Percentiles rank a stretch among this genome's conserved stretches.
These are phyloP conservation scores for Pterocles burchelli DNA, from an alignment of 2,113 vertebrate genomes.

Conservation along the genomic window DNA sequence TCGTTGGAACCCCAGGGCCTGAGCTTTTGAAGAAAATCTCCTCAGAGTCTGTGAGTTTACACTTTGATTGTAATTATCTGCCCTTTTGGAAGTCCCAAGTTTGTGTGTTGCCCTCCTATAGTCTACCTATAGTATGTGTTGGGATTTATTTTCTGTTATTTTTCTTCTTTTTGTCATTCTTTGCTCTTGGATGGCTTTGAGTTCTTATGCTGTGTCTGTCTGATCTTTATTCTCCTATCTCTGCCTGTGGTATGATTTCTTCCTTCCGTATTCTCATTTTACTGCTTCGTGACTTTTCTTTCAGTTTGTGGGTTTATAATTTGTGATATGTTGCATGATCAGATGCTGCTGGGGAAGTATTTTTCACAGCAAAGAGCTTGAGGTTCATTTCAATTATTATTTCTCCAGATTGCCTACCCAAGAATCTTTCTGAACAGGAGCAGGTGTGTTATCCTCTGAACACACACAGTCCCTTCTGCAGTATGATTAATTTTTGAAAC, in stretches of 20 bases:
- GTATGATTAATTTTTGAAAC: not conserved
- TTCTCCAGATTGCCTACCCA: not conserved
- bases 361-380: constrained; percentile 10
- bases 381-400: not conserved
- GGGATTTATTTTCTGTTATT: constrained; percentile 12
- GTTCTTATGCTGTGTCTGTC: not conserved
- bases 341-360: not conserved
- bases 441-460: not conserved
- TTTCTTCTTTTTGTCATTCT: constrained; percentile 22
- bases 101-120: constrained; percentile 51
- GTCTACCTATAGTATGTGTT: constrained; percentile 30
- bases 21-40: constrained; percentile 99
- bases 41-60: constrained; percentile 96
- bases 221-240: constrained; percentile 10
- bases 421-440: not conserved
- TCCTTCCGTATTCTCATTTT: not conserved
- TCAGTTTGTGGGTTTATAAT: constrained; percentile 9
- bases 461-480: not conserved
- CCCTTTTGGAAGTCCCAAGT: constrained; percentile 56
- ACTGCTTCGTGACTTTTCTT: constrained; percentile 23
- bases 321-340: not conserved
- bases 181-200: constrained; percentile 28
- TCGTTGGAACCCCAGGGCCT: constrained; percentile 94
- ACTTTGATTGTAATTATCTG: constrained; percentile 80
- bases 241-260: not conserved